Evolutionary conservation across 30 jellyfish, hydroid and myxozoan species (phyloP), one percentile per base, ranked within the genome.

Genomic region (Cassiopea xamachana): DNA sequence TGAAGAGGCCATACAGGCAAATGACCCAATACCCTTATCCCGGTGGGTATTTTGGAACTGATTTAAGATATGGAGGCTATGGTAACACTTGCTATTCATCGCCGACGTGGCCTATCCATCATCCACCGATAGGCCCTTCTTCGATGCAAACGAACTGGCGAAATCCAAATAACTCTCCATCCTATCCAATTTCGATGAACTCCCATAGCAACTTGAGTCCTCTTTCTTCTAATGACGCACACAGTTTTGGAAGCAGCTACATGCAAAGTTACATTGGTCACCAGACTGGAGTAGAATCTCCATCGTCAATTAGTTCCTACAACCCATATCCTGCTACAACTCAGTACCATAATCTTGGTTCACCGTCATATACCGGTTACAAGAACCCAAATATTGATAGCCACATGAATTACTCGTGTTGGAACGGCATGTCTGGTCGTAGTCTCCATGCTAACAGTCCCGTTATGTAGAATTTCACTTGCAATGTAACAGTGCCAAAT

Each of bases 1-100:
- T 95, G 99, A 95, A 92, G 73, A 86, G 99, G 48, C 98, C 98
- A 1, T 91, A 94, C 76, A 91, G 98, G 39, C 97, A 87, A 78
- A 72, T 92, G 50, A 69, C 87, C 15, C 97, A 89, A 15, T 90
- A 94, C 83, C 98, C 98, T 1, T 86, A 90, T 73, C 94, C 89
- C 18, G 84, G 79, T 74, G 94, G 96, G 7, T 89, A 78, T 60
- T 94, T 69, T 76, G 89, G 93, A 71, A 61, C 92, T 0, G 98
- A 86, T 86, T 70, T 79, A 15, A 75, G 94, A 67, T 75, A 88
- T 81, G 79, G 87, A 59, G 69, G 70, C 39, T 82, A 86, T 47
- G 92, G 87, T 78, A 78, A 78, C 49, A 48, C 93, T n/a, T 94
- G 91, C 70, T 80, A 79, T 74, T 93, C 81, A 8, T 49, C 94